phyloP scores from a whole-genome alignment of 2,888 invertebrate genomes.

The Pinctada fucata region DNA sequence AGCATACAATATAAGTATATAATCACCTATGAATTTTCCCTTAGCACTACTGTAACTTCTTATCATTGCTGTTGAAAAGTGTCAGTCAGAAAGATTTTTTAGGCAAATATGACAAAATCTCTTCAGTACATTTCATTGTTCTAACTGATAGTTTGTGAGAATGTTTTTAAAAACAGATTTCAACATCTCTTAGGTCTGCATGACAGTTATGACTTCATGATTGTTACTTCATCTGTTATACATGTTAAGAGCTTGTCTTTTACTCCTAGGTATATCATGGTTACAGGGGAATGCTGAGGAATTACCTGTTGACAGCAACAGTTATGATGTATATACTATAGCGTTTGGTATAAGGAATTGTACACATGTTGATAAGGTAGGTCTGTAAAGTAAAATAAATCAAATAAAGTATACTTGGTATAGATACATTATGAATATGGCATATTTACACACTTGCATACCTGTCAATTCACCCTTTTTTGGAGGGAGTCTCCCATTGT shows the following conservation, averaged over 20 bases:
- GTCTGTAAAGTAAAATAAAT: background rate
- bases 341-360: constrained; percentile 98
- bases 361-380: constrained; percentile 91
- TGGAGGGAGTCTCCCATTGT: no score
- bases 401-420: no score
- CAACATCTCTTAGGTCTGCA: background rate
- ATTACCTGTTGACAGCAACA: constrained; percentile 85
- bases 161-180: background rate
- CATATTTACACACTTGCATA: no score
- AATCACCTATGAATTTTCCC: no score
- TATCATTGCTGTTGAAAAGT: background rate
- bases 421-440: no score
- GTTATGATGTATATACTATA: constrained; percentile 95
- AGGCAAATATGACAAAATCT: background rate
- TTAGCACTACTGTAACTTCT: no score
- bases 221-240: no score
- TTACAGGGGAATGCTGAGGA: constrained; percentile 90
- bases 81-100: background rate
- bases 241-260: background rate
- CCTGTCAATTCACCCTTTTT: no score
- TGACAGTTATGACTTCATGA: background rate
- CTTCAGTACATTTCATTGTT: background rate
- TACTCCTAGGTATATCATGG: constrained; percentile 76
- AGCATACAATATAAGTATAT: no score
- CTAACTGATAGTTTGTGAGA: background rate